Base-by-base conservation (phyloP, 2,113 vertebrate species). In the Procavia capensis region DNA sequence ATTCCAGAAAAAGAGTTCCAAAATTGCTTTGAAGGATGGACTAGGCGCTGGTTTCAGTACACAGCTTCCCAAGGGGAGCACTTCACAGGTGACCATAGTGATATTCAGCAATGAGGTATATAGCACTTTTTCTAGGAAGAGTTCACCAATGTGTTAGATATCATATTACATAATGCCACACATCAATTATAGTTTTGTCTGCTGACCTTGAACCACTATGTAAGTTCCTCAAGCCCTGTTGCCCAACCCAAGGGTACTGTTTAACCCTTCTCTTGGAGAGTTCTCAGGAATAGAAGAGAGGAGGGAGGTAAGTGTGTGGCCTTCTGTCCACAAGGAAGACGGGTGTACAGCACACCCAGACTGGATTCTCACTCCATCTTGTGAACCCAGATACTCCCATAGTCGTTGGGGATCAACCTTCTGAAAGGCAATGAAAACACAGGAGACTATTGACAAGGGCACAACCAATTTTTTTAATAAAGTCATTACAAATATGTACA, bases 401-500 rank as follows among this genome's bases (percentile, higher is more conserved):
- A 22, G 47, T 72, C 87, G 90, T n/a, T 6, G 76, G 72, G 43
- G 54, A 20, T 74, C 84, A 72, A 0, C 29, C 86, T 84, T 90
- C 47, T 95, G 31, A 45, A 41, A 54, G 29, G 89, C 95, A 97
- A 96, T 90, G 74, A 97, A 97, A 83, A 96, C 54, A 1, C 89
- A 47, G 41, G 41, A 96, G 68, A n/a, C 79, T 74, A 94, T 93
- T 10, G 41, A 41, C 94, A 95, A 97, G 91, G 45, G n/a, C 95
- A 98, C 98, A 98, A 91, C 96, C 96, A 88, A 92, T 97, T 98
- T 98, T 98, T 98, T 98, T 98, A 98, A 98, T 98, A 98, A 99
- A 98, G 98, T 98, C 98, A 96, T 98, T 98, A 99, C 98, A 98
- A 98, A 99, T 98, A 99, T 98, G 98, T 99, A 99, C 98, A 98